phyloP scores from a whole-genome alignment of 2,797 vertebrate genomes.

The Acanthopagrus latus region DNA sequence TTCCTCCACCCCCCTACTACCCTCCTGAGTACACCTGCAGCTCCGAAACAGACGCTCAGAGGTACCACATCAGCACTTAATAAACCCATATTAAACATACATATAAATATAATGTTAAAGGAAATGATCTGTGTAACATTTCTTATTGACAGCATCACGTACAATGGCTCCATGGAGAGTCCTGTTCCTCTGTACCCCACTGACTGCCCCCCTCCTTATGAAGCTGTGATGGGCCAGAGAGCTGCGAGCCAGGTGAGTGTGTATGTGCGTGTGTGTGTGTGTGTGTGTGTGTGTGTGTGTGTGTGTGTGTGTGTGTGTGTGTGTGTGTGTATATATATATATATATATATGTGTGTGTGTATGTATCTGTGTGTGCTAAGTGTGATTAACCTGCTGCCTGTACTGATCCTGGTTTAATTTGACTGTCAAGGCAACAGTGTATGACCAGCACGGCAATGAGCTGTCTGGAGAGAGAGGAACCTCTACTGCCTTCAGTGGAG shows the following conservation, averaged over 20 bases:
- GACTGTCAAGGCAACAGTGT: conserved; percentile 91
- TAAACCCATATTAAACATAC: neutral
- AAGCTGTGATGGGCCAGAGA: conserved; percentile 94
- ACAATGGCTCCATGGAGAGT: conserved; percentile 98
- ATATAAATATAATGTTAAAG: neutral
- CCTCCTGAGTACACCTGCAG: conserved; percentile 98
- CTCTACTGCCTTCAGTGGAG: conserved; percentile 93
- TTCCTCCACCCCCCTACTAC: conserved; percentile 96
- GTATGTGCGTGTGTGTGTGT: no score
- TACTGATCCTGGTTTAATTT: conserved; percentile 53
- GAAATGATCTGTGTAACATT: neutral
- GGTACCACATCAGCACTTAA: conserved; percentile 77
- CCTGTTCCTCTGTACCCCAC: conserved; percentile 95
- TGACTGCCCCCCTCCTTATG: conserved; percentile 96
- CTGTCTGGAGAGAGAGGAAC: conserved; percentile 90
- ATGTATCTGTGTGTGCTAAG: neutral
- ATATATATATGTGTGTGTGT: conserved; percentile 2
- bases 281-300: no score
- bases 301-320: no score
- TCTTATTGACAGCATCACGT: conserved; percentile 90
- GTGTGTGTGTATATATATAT: no score
- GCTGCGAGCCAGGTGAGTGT: conserved; percentile 95
- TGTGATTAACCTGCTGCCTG: neutral
- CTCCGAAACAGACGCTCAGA: conserved; percentile 96
- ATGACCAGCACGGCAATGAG: conserved; percentile 90